phyloP scores from a whole-genome alignment of 2,797 vertebrate species.

The Danionella dracula region DNA sequence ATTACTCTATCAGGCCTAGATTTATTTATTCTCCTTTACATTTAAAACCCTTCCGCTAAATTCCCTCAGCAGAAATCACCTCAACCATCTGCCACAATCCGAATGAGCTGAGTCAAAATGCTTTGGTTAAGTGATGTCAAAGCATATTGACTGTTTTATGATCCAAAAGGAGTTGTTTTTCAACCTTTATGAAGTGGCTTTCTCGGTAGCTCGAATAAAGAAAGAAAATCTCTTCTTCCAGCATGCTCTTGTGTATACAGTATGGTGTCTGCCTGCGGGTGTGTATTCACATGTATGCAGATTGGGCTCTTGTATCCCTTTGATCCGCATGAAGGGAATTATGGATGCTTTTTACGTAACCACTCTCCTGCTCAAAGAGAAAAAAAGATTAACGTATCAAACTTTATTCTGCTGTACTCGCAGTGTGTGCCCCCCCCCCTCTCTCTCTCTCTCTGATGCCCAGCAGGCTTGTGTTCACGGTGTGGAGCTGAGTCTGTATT shows the following conservation, averaged over 20 bases:
- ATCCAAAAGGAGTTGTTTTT: too few relatives aligned
- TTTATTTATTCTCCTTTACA: too few relatives aligned
- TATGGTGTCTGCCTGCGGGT: constrained; percentile 60
- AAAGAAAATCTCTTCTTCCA: constrained; percentile 11
- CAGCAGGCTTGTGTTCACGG: constrained; percentile 50
- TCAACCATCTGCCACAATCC: too few relatives aligned
- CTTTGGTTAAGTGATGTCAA: too few relatives aligned
- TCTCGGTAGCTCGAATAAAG: constrained; percentile 18
- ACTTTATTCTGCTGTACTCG: constrained; percentile 43
- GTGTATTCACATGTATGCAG: constrained; percentile 63
- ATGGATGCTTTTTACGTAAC: constrained; percentile 70
- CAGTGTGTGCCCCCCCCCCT: constrained; percentile 14
- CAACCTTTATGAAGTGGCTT: too few relatives aligned
- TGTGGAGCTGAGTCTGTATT: constrained; percentile 58
- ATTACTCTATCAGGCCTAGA: too few relatives aligned
- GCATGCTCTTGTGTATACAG: constrained; percentile 6
- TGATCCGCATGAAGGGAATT: constrained; percentile 69
- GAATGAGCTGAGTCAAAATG: too few relatives aligned
- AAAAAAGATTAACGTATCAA: constrained; percentile 62
- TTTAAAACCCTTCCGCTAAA: too few relatives aligned
- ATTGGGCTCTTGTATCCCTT: constrained; percentile 62
- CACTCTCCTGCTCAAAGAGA: constrained; percentile 44
- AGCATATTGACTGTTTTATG: too few relatives aligned
- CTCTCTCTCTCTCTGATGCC: constrained; percentile 37
- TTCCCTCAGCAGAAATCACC: too few relatives aligned